A percentile compares a stretch with the other conserved stretches of the same genome.
phyloP scores from a whole-genome alignment of 2,113 vertebrate species.

The Nothoprocta pentlandii region DNA sequence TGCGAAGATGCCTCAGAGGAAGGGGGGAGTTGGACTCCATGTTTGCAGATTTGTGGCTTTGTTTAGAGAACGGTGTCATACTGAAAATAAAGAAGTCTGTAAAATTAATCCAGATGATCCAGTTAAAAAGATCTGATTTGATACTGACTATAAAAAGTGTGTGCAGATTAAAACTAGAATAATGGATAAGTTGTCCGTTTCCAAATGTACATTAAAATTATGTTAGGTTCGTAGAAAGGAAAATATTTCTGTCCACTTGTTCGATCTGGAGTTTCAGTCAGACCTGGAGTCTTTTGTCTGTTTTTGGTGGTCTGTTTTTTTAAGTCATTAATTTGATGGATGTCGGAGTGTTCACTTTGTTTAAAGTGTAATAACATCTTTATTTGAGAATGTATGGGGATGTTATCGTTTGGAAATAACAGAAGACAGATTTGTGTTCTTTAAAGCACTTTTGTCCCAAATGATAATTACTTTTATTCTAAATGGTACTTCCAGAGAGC shows the following conservation, averaged over 20 bases:
- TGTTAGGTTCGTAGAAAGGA: neutral
- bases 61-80: neutral
- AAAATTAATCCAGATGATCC: neutral
- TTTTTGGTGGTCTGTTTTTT: constrained; percentile 16
- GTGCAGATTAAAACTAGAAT: neutral
- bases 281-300: neutral
- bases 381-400: neutral
- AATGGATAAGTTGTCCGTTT: neutral
- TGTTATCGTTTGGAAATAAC: neutral
- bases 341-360: constrained; percentile 8
- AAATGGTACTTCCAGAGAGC: neutral
- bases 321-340: neutral
- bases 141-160: neutral
- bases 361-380: constrained; percentile 5
- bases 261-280: neutral
- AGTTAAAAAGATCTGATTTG: neutral
- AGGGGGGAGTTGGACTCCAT: neutral
- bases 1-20: neutral
- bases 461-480: neutral
- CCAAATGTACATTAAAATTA: neutral
- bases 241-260: neutral
- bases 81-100: neutral
- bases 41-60: neutral
- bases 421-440: neutral
- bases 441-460: neutral